These are phyloP conservation scores for Menidia beryllina DNA, from an alignment of 2,113 vertebrate genomes.

Conservation along the genomic window DNA sequence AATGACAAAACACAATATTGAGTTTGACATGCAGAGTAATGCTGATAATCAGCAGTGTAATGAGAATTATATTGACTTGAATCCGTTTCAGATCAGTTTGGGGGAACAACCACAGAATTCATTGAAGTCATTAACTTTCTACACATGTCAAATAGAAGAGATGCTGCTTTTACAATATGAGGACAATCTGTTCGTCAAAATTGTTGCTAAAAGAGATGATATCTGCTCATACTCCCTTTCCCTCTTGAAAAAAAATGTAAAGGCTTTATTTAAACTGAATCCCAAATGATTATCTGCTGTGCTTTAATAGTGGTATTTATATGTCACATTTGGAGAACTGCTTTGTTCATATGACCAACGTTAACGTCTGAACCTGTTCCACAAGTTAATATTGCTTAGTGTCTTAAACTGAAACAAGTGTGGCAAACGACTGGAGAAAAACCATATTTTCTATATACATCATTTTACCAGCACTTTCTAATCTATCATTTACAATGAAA, in stretches of 20 bases:
- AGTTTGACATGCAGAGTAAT: constrained; percentile 53
- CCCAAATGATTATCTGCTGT: not conserved
- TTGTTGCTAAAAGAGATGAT: not conserved
- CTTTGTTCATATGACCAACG: constrained; percentile 28
- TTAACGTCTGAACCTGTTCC: constrained; percentile 49
- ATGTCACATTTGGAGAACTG: not conserved
- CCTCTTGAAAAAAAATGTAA: no score
- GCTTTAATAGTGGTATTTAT: not conserved
- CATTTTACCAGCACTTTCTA: constrained; percentile 14
- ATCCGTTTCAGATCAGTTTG: constrained; percentile 33
- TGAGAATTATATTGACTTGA: constrained; percentile 38
- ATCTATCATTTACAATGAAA: constrained; percentile 33
- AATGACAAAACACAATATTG: constrained; percentile 55
- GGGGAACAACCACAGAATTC: constrained; percentile 14
- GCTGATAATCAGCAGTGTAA: constrained; percentile 59
- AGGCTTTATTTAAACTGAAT: no score
- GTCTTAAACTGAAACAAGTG: not conserved
- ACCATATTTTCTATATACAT: not conserved
- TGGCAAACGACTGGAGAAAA: not conserved
- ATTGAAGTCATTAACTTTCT: constrained; percentile 23
- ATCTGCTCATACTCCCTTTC: no score
- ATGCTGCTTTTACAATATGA: constrained; percentile 12
- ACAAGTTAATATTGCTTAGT: not conserved
- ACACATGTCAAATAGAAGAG: constrained; percentile 32
- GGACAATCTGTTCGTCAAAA: constrained; percentile 15